Base-by-base conservation (phyloP, 2,113 vertebrate genomes). In the Apeltes quadracus region DNA sequence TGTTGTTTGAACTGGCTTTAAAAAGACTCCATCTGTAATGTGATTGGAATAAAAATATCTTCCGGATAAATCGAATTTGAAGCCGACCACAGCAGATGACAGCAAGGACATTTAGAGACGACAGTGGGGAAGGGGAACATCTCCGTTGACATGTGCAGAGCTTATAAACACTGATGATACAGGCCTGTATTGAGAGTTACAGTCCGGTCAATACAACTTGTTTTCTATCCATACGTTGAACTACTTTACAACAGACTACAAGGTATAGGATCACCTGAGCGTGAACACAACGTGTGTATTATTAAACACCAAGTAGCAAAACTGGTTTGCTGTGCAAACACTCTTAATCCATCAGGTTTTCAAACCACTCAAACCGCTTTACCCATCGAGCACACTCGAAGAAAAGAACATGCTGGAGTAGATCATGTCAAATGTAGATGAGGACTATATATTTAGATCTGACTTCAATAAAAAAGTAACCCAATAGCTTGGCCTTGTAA, bases 381-480 rank as follows among this genome's bases (percentile, higher is more conserved):
- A 59, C 2, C 7, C 23, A n/a, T 36, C 3, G 15, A 65, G 53
- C 44, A 61, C n/a, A 3, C 20, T 48, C 6, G 55, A 10, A 9
- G 32, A 34, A 44, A 15, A 59, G 8, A 75, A 43, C 1, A 13
- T 25, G 10, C 7, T 12, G 12, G 14, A 63, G 13, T 5, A 15
- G 0, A 58, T 44, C 9, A 15, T 32, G 58, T 43, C 67, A 65
- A 39, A 76, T 46, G 43, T 39, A 38, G 20, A 32, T 20, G 29
- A 56, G 39, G 72, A 84, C 83, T 87, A 78, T 41, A 79, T 65
- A 83, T 76, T 80, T 74, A 81, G 41, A 76, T 61, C 34, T 18
- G 56, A 75, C 68, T 82, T 71, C 63, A 84, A 72, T 69, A 85
- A 53, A 78, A n/a, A 79, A 69, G 72, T 59, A 80, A 87, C 61